Evolutionary conservation across 92 coral and sea anemone species (phyloP).

Genomic region (Paramuricea clavata): DNA sequence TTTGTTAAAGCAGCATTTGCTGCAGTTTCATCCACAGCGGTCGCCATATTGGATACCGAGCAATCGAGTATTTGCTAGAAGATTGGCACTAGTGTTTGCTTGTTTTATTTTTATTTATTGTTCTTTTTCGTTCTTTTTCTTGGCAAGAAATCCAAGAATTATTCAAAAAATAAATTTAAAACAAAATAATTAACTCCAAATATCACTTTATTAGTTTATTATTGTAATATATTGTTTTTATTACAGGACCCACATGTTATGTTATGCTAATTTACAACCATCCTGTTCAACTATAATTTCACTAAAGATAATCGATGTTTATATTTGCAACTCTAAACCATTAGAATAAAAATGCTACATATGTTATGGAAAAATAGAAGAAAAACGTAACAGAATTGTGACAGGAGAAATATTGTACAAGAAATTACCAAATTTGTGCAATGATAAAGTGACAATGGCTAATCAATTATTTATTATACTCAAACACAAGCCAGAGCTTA

Average conservation of each 20-base stretch:
- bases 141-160: too few relatives aligned
- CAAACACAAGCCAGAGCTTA: not conserved
- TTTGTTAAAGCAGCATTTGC: conserved; percentile 70
- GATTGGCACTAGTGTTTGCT: conserved; percentile 23
- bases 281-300: too few relatives aligned
- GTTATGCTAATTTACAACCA: too few relatives aligned
- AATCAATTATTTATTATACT: not conserved
- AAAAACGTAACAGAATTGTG: not conserved
- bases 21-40: conserved; percentile 28
- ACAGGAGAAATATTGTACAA: not conserved
- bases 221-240: not conserved
- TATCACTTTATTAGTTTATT: too few relatives aligned
- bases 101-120: too few relatives aligned
- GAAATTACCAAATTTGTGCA: not conserved
- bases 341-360: not conserved
- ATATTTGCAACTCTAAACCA: too few relatives aligned
- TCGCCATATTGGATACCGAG: conserved; percentile 34
- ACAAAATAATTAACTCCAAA: too few relatives aligned
- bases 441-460: not conserved
- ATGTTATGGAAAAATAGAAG: not conserved
- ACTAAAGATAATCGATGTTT: too few relatives aligned
- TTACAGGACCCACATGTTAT: too few relatives aligned
- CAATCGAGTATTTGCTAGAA: not conserved
- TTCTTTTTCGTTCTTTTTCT: too few relatives aligned
- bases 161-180: not conserved